Evolutionary conservation across 2,113 vertebrate genomes (phyloP), one percentile per base, ranked within the genome.

Genomic region (Trematocara variabile): DNA sequence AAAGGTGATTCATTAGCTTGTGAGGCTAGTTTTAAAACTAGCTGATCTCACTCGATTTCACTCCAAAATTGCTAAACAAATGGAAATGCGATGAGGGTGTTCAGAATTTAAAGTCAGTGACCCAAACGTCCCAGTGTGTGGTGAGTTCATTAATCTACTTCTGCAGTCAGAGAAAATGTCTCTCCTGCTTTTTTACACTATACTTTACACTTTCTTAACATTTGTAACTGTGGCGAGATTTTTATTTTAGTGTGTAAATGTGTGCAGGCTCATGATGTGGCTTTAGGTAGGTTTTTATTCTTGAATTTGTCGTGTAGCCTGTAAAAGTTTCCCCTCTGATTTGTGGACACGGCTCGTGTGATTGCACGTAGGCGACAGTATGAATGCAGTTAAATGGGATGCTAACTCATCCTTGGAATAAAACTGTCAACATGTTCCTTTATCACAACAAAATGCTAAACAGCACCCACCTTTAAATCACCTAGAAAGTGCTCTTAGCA

Each of bases 241-340:
- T 33, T 14, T 2, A 41, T 68, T 14, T 25, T 5, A 70, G 20
- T 20, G 12, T 70, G 12, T 44, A 6, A 44, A 25, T 22, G 7
- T 70, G 12, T 8, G 7, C 39, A 0, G 63, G n/a, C 0, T 68
- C 63, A 41, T 22, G 63, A 22, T 41, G 63, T 14, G 3, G 63
- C 12, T 68, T 2, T 0, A 41, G 34, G 1, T 0, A 14, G 7
- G 63, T 0, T 37, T 37, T 37, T 39, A 20, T 65, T 20, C 60
- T 20, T 65, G 10, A 65, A 20, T 20, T 39, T 20, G 60, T 65
- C 4, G 4, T 65, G 60, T 39, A 65, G 9, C 60, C 18, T 5
- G 10, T 65, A 20, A 20, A 65, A 3, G 18, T 63, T 65, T 12
- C 4, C 18, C 60, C 60, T 65, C 60, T 65, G 18, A 65, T n/a